Conservation (phyloP, 2,888 invertebrate genomes). For the Rhagophthalmus giganteus region DNA sequence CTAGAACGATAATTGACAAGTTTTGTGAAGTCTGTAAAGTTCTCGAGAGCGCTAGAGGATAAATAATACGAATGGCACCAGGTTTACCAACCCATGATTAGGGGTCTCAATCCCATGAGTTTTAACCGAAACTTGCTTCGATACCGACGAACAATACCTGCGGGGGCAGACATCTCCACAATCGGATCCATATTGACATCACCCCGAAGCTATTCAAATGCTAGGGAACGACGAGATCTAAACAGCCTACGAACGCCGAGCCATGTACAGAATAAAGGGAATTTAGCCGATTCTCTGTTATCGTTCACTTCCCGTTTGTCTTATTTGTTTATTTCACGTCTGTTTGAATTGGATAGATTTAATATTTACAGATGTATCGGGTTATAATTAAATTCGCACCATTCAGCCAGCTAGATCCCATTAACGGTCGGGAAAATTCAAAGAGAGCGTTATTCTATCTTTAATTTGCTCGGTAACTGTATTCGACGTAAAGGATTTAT, state of each 20-base stretch:
- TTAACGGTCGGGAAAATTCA: no score
- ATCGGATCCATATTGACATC: conserved; percentile 19
- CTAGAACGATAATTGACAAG: not conserved
- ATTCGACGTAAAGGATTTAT: no score
- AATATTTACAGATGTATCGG: conserved; percentile 7
- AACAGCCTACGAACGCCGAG: conserved; percentile 3
- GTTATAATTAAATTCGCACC: not conserved
- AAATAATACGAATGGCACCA: not conserved
- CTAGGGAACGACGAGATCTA: conserved; percentile 11
- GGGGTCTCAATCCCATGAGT: conserved; percentile 11
- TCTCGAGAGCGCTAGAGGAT: no score
- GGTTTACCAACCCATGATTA: conserved; percentile 16
- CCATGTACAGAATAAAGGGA: conserved; percentile 12
- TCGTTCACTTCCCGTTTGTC: conserved; percentile 11
- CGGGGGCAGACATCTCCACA: conserved; percentile 11
- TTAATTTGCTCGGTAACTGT: no score
- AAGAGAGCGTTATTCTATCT: no score
- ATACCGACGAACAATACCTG: conserved; percentile 13
- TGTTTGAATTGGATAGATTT: conserved; percentile 6
- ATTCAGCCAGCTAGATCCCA: not conserved
- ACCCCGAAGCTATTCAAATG: conserved; percentile 19
- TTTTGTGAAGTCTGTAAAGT: not conserved
- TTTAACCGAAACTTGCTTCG: conserved; percentile 10
- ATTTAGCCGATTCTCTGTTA: not conserved
- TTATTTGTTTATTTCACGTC: conserved; percentile 12